A percentile compares a stretch with the other conserved stretches of the same genome.
Evolutionary conservation across 2,113 vertebrate species (phyloP).

Genomic region (Semnopithecus entellus): DNA sequence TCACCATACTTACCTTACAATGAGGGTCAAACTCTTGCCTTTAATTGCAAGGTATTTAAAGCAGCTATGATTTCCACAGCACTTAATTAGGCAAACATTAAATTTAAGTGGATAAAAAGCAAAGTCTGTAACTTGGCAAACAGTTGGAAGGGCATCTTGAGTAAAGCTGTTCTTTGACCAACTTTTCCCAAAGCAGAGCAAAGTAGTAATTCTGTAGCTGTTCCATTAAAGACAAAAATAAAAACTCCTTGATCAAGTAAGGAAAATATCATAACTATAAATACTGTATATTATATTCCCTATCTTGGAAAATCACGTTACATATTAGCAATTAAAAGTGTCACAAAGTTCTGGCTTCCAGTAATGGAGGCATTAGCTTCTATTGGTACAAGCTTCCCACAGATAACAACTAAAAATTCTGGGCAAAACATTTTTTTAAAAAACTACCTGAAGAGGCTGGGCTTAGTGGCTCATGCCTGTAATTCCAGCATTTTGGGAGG

Average conservation of each 20-base stretch:
- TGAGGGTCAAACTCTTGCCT: not conserved
- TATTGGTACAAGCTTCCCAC: not conserved
- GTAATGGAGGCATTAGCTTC: not conserved
- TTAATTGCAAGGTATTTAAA: conserved; percentile 17
- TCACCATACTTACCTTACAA: not conserved
- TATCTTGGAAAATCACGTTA: not conserved
- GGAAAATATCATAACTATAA: not conserved
- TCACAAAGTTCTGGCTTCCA: not conserved
- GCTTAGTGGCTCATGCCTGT: not conserved
- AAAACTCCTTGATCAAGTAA: not conserved
- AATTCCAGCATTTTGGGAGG: not conserved
- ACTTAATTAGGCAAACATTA: conserved; percentile 31
- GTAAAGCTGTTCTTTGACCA: not conserved
- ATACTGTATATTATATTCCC: not conserved
- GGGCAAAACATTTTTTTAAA: not conserved
- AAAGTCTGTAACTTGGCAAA: not conserved
- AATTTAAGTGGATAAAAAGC: conserved; percentile 22
- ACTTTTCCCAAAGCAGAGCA: not conserved
- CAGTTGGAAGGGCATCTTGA: not conserved
- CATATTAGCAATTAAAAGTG: not conserved
- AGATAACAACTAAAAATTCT: not conserved
- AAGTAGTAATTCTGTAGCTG: not conserved
- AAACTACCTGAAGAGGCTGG: not conserved
- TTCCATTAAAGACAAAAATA: not conserved
- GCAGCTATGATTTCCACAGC: not conserved